Percentiles rank a stretch among this genome's conserved stretches.
phyloP scores from a whole-genome alignment of 2,113 vertebrate genomes.

The Hipposideros armiger region DNA sequence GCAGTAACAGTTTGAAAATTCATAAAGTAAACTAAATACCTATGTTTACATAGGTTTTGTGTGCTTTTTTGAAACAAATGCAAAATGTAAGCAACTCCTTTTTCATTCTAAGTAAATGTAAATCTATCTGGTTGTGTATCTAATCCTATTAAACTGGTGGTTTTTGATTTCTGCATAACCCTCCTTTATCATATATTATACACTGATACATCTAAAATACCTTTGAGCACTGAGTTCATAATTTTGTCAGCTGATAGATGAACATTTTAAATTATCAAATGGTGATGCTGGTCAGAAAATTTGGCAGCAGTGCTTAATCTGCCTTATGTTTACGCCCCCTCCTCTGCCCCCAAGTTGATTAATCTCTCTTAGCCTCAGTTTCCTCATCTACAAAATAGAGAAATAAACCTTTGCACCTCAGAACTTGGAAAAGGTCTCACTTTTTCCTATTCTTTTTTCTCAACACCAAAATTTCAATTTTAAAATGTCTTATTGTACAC shows the following conservation, averaged over 20 bases:
- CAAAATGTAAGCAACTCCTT: neutral
- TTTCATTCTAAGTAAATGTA: constrained; percentile 11
- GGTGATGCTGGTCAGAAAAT: neutral
- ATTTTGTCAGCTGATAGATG: neutral
- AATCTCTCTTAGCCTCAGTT: neutral
- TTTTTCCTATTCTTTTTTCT: neutral
- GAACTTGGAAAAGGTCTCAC: neutral
- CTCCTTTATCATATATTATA: neutral
- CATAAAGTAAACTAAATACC: constrained; percentile 9
- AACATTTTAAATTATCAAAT: constrained; percentile 42
- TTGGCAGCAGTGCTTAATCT: neutral
- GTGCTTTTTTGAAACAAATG: neutral
- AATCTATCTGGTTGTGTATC: neutral
- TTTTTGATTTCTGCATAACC: neutral
- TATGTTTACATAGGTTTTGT: neutral
- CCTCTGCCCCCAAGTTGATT: neutral
- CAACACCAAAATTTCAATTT: neutral
- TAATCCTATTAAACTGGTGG: neutral
- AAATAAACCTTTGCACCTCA: neutral
- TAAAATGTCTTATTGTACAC: neutral
- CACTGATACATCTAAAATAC: neutral
- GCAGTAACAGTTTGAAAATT: neutral
- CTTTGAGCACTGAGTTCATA: neutral
- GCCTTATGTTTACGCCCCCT: neutral
- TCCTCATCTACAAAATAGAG: neutral